Conservation (phyloP, 2,888 invertebrate species). For the Andrena haemorrhoa region DNA sequence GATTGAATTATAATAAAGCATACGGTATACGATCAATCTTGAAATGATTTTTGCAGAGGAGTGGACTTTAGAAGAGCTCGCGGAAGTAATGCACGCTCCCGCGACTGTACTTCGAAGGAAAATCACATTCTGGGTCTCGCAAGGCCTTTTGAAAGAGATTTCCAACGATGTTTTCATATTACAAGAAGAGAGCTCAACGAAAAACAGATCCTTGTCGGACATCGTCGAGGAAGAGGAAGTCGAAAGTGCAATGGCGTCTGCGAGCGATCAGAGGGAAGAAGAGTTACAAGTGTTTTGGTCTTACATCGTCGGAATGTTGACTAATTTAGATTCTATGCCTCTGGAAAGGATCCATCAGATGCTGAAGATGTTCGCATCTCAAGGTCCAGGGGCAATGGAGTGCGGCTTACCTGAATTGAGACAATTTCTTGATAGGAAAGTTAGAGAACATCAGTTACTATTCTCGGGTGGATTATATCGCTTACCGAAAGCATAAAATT, state of each 20-base stretch:
- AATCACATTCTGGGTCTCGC: slow-evolving; percentile 97
- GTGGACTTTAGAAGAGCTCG: slow-evolving; percentile 95
- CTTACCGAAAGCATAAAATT: slow-evolving; percentile 89
- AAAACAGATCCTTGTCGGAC: slow-evolving; percentile 87
- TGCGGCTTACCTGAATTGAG: slow-evolving; percentile 95
- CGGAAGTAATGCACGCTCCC: slow-evolving; percentile 94
- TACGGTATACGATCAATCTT: neutral
- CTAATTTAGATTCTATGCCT: slow-evolving; percentile 96
- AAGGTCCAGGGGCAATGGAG: slow-evolving; percentile 94
- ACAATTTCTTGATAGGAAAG: slow-evolving; percentile 96
- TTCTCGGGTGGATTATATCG: slow-evolving; percentile 95
- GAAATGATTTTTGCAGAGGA: slow-evolving; percentile 86
- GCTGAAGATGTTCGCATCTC: slow-evolving; percentile 98
- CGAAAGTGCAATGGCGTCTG: slow-evolving; percentile 97
- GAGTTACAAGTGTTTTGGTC: slow-evolving; percentile 98
- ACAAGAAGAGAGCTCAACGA: slow-evolving; percentile 88
- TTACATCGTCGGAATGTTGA: slow-evolving; percentile 98
- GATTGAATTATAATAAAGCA: too few species aligned
- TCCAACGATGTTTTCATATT: slow-evolving; percentile 90
- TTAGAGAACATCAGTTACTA: slow-evolving; percentile 94
- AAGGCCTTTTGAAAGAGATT: slow-evolving; percentile 93
- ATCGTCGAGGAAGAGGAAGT: slow-evolving; percentile 95
- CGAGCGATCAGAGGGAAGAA: slow-evolving; percentile 96
- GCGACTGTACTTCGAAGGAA: slow-evolving; percentile 93
- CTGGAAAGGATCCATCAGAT: slow-evolving; percentile 97